Evolutionary conservation across 2,888 invertebrate genomes (phyloP).

Genomic region (Anarsia innoxiella): DNA sequence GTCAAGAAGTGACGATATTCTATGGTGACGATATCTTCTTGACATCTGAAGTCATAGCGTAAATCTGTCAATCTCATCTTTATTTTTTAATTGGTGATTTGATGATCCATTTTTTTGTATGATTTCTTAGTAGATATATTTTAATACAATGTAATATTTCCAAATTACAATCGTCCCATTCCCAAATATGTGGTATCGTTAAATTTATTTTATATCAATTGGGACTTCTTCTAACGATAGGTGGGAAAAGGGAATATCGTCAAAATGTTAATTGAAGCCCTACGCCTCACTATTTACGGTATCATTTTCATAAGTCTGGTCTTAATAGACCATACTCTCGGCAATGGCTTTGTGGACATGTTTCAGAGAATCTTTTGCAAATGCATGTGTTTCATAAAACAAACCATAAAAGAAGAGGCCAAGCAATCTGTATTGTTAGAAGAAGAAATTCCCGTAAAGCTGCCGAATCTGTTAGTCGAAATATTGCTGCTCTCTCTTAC

Average conservation of each 20-base stretch:
- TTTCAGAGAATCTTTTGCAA: conserved; percentile 35
- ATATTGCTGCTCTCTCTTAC: conserved; percentile 37
- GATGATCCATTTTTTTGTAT: no score
- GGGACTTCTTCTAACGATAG: no score
- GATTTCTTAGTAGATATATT: no score
- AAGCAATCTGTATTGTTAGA: conserved; percentile 20
- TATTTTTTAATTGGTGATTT: no score
- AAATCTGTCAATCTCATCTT: no score
- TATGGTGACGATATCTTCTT: no score
- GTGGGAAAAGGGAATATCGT: background rate
- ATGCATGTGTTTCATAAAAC: conserved; percentile 37
- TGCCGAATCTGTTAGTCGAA: conserved; percentile 43
- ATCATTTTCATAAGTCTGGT: conserved; percentile 36
- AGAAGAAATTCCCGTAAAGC: conserved; percentile 26
- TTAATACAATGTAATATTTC: no score
- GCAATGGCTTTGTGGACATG: conserved; percentile 46
- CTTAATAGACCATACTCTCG: conserved; percentile 42
- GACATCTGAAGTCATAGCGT: no score
- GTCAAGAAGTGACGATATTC: no score
- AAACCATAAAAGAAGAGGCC: conserved; percentile 35
- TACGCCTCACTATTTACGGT: conserved; percentile 21
- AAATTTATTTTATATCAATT: no score
- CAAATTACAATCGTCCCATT: no score
- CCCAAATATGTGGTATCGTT: no score
- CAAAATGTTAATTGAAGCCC: background rate